phyloP scores from a whole-genome alignment of 2,888 invertebrate species.

The Seira sanloemensis region DNA sequence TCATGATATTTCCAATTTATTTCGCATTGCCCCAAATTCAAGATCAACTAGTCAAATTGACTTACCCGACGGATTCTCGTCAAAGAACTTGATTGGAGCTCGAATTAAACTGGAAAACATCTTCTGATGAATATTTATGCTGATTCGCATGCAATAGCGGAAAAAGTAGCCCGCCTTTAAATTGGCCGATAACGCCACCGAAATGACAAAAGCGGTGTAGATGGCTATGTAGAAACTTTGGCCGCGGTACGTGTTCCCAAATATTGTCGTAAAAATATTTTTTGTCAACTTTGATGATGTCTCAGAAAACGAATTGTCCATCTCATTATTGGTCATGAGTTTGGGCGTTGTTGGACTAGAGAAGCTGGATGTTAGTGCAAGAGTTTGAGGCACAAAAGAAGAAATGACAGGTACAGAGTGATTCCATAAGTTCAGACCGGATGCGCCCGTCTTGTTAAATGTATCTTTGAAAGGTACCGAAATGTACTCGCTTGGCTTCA shows the following conservation, averaged over 20 bases:
- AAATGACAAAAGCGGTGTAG: constrained; percentile 75
- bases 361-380: not conserved
- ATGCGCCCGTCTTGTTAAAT: not conserved
- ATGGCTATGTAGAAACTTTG: constrained; percentile 75
- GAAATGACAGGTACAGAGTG: not conserved
- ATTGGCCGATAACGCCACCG: constrained; percentile 48
- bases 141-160: constrained; percentile 75
- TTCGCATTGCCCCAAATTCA: not conserved
- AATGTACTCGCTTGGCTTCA: not conserved
- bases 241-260: constrained; percentile 40
- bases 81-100: constrained; percentile 75
- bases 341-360: not conserved
- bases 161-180: constrained; percentile 74
- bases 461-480: not conserved
- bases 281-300: not conserved
- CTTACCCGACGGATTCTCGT: constrained; percentile 70
- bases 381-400: not conserved
- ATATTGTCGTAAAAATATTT: constrained; percentile 13
- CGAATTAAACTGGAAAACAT: constrained; percentile 78
- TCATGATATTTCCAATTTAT: not conserved
- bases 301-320: not conserved
- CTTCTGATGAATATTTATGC: constrained; percentile 76
- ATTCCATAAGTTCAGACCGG: not conserved
- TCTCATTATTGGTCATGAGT: not conserved
- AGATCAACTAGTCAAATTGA: not conserved